Evolutionary conservation across 2,797 vertebrate genomes (phyloP), one percentile per base, ranked within the genome.

Genomic region (Enteromius afrohamiltoni): DNA sequence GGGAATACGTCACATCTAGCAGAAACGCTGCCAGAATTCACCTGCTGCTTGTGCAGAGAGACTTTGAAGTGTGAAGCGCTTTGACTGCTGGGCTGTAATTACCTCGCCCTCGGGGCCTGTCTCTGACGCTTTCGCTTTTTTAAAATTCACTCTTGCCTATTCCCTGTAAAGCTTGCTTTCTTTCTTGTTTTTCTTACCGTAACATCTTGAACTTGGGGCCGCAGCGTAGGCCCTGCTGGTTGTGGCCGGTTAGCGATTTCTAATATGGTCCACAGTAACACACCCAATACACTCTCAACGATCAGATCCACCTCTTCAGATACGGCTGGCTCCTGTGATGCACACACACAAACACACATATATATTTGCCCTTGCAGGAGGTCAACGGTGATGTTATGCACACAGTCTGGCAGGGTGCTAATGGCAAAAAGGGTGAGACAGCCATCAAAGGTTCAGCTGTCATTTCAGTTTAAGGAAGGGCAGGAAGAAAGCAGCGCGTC

Each of bases 161-260:
- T 47, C 37, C 58, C 11, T 16, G 16, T 19, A 19, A 58, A 58
- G 34, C 40, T 60, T 74, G 34, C 68, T 17, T 37, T 23, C 19
- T 40, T 75, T 16, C 67, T 65, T 31, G 23, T 3, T 67, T 67
- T 42, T 79, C 94, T 94, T 91, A 97, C 98, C 86, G 97, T 99
- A 81, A 99, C 96, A 62, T 99, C 98, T 91, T 99, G 98, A 89
- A 97, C 97, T 90, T 98, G 98, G 21, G 99, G 94, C 81, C 96
- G 93, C 91, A 98, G 90, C 34, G 95, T 83, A 0, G 96, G 93
- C 19, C 95, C 95, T 0, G 97, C 92, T 0, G 97, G 93, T 37
- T 97, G 97, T 1, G 98, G 97, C 64, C 96, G 95, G 91, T 97
- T 99, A 89, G 97, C 97, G 89, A 99, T 97, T 92, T 99, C 98